These are phyloP conservation scores for Itoplectis maculator DNA, from an alignment of 2,888 invertebrate species.

Conservation along the genomic window DNA sequence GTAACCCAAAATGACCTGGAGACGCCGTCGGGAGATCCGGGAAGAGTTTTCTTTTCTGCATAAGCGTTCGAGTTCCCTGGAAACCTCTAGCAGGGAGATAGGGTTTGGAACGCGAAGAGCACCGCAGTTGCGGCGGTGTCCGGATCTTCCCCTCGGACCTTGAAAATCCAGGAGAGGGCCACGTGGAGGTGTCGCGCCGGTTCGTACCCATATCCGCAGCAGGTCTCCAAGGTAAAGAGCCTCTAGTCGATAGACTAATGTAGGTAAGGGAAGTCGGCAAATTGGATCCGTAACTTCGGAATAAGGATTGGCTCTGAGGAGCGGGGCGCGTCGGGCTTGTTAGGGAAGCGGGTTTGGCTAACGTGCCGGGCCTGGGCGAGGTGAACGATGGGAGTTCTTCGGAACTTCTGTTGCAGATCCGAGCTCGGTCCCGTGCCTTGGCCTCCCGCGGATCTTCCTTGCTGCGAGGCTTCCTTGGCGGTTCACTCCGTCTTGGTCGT, in stretches of 20 bases:
- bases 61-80: conserved; percentile 82
- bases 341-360: conserved; percentile 80
- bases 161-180: conserved; percentile 90
- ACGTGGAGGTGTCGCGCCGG: conserved; percentile 84
- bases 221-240: conserved; percentile 91
- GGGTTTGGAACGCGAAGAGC: conserved; percentile 86
- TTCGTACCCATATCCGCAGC: conserved; percentile 91
- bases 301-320: conserved; percentile 91
- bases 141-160: conserved; percentile 84
- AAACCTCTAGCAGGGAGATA: conserved; percentile 86
- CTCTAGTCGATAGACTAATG: conserved; percentile 89
- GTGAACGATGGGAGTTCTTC: conserved; percentile 67
- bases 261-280: conserved; percentile 90
- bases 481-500: conserved; percentile 69
- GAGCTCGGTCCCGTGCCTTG: conserved; percentile 84
- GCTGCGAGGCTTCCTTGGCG: conserved; percentile 71
- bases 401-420: conserved; percentile 68
- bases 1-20: conserved; percentile 86
- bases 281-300: conserved; percentile 89
- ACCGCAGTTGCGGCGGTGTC: conserved; percentile 85
- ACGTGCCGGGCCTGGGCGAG: conserved; percentile 74
- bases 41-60: conserved; percentile 86
- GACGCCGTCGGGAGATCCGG: conserved; percentile 86
- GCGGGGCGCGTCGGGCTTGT: conserved; percentile 87
- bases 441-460: conserved; percentile 82